Conservation (phyloP, 2,888 invertebrate genomes). For the Malachius bipustulatus region DNA sequence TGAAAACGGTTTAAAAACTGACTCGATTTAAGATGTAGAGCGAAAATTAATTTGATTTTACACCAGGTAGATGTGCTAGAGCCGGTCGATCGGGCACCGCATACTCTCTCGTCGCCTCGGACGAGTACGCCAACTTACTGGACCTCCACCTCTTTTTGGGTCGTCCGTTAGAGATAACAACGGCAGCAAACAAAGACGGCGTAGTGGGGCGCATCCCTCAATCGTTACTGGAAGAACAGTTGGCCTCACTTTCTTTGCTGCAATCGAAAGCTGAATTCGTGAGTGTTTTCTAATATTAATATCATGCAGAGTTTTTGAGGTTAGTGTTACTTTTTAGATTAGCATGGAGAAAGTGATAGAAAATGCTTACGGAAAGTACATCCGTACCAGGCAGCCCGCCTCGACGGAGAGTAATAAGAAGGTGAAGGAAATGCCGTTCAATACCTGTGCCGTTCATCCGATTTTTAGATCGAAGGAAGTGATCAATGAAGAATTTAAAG, state of each 20-base stretch:
- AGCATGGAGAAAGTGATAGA: slow-evolving; percentile 60
- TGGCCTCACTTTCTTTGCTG: slow-evolving; percentile 61
- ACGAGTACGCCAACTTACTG: slow-evolving; percentile 86
- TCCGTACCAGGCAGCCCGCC: slow-evolving; percentile 76
- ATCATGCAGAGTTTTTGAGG: slow-evolving; percentile 62
- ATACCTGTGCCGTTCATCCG: slow-evolving; percentile 52
- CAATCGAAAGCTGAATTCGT: no score
- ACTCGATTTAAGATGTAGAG: no score
- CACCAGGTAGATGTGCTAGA: slow-evolving; percentile 77
- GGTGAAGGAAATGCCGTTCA: slow-evolving; percentile 56
- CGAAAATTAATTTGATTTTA: no score
- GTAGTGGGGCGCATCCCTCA: slow-evolving; percentile 75
- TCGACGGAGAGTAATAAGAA: slow-evolving; percentile 81
- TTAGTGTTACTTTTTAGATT: slow-evolving; percentile 34
- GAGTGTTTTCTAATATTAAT: no score
- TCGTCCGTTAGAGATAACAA: slow-evolving; percentile 49
- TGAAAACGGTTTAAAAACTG: no score
- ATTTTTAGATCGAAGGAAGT: slow-evolving; percentile 38
- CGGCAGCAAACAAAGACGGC: slow-evolving; percentile 39
- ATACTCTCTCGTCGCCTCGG: slow-evolving; percentile 77
- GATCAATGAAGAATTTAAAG: slow-evolving; percentile 33
- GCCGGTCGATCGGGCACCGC: slow-evolving; percentile 89
- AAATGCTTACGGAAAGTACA: slow-evolving; percentile 87
- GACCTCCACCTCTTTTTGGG: slow-evolving; percentile 93
- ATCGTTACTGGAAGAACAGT: slow-evolving; percentile 69